phyloP scores from a whole-genome alignment of 2,113 vertebrate genomes.

The Neopipo cinnamomea region DNA sequence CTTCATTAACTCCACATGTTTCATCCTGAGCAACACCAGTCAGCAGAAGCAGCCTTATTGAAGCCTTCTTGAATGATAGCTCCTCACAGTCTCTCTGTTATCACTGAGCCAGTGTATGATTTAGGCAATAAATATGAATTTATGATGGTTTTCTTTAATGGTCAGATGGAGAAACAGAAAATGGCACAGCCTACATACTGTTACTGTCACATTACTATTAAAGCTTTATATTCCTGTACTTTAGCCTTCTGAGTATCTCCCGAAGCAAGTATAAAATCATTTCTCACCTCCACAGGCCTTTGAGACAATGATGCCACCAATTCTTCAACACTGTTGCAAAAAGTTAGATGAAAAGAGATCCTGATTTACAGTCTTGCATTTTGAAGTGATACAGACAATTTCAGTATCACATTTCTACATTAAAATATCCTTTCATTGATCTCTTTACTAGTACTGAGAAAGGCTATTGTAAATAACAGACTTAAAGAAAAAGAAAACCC shows the following conservation, averaged over 20 bases:
- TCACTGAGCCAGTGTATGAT: background rate
- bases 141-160: background rate
- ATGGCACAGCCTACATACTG: background rate
- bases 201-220: background rate
- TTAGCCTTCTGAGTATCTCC: background rate
- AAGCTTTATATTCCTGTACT: background rate
- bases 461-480: background rate
- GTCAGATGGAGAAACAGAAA: background rate
- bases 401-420: background rate
- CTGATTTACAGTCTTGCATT: background rate
- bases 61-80: background rate
- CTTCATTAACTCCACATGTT: conserved; percentile 11
- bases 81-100: background rate
- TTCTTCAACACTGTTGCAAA: background rate
- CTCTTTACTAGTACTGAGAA: background rate
- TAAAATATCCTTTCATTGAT: background rate
- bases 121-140: background rate
- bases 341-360: background rate
- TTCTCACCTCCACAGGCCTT: background rate
- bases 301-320: background rate
- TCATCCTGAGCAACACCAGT: background rate
- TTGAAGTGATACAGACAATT: background rate
- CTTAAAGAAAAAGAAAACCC: background rate
- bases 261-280: background rate
- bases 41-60: background rate